phyloP scores from a whole-genome alignment of 2,113 vertebrate genomes.

The Pitta sordida region DNA sequence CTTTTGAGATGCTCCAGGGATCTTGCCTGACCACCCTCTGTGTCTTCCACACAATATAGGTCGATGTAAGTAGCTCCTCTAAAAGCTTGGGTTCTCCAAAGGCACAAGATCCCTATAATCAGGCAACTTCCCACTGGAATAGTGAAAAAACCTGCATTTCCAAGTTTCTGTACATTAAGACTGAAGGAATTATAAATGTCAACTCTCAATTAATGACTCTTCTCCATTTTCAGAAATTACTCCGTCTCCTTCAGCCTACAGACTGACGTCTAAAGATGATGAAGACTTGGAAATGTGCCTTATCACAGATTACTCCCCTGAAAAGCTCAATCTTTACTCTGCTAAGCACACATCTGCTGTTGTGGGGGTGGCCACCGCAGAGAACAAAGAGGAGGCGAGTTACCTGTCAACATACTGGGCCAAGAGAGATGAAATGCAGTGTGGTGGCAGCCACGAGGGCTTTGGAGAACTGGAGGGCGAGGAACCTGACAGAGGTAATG shows the following conservation, averaged over 20 bases:
- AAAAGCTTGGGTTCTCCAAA: not conserved
- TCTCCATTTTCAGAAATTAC: not conserved
- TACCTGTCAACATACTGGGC: conserved; percentile 54
- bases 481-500: conserved; percentile 35
- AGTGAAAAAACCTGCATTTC: not conserved
- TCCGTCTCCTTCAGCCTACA: conserved; percentile 44
- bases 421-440: not conserved
- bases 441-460: not conserved
- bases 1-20: not conserved
- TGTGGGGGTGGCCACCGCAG: not conserved
- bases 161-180: not conserved
- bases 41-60: not conserved
- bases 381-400: not conserved
- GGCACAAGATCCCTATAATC: not conserved
- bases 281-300: conserved; percentile 41
- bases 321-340: fast-evolving
- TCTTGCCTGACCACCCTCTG: not conserved
- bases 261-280: not conserved
- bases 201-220: not conserved
- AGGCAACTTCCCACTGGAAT: not conserved
- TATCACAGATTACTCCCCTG: conserved; percentile 50
- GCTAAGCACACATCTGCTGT: fast-evolving
- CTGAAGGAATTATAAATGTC: not conserved
- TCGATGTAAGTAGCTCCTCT: not conserved
- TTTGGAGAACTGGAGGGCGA: not conserved